Evolutionary conservation across 2,797 vertebrate species (phyloP).

Genomic region (Micrastur ruficollis): DNA sequence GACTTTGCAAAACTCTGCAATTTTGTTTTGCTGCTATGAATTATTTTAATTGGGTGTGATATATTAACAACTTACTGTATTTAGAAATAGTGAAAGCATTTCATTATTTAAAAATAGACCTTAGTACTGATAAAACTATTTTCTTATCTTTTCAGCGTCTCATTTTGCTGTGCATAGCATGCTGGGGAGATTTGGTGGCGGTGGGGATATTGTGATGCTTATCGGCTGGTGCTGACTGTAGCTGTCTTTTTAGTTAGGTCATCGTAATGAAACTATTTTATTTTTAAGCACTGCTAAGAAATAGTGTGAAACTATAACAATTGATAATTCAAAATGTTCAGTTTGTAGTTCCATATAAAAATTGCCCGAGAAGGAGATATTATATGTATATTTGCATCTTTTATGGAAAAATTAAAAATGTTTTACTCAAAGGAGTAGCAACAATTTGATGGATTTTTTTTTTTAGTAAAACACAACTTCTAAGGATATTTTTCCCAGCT

Average conservation of each 20-base stretch:
- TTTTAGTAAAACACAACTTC: neutral
- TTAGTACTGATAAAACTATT: neutral
- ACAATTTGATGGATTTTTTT: neutral
- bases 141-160: neutral
- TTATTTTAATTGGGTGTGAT: neutral
- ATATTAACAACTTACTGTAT: neutral
- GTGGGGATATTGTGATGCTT: neutral
- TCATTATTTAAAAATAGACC: neutral
- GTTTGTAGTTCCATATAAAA: neutral
- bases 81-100: neutral
- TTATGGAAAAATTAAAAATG: neutral
- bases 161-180: neutral
- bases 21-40: neutral
- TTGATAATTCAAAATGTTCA: neutral
- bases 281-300: neutral
- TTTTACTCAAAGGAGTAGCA: neutral
- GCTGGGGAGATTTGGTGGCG: too few species aligned
- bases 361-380: neutral
- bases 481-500: neutral
- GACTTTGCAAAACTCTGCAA: neutral
- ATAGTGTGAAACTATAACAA: neutral
- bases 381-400: neutral
- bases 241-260: neutral
- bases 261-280: neutral
- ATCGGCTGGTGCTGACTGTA: neutral